Conservation (phyloP, 2,888 invertebrate genomes). For the Ypsolopha scabrella region DNA sequence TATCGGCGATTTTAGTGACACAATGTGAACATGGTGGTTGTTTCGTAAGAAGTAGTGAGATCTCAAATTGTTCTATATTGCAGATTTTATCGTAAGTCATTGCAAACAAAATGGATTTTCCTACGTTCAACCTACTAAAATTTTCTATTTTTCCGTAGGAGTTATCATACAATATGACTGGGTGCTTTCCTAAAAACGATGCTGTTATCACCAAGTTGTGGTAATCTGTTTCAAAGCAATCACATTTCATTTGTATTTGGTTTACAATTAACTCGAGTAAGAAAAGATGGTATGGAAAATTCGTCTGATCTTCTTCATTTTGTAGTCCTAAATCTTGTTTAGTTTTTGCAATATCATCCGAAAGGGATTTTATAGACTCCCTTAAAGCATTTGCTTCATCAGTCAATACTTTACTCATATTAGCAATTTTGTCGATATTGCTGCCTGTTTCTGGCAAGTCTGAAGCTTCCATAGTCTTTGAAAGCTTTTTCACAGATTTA, state of each 20-base stretch:
- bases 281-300: conserved; percentile 57
- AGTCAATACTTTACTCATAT: conserved; percentile 49
- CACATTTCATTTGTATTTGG: conserved; percentile 62
- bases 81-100: conserved; percentile 64
- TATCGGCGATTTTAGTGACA: conserved; percentile 49
- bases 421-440: conserved; percentile 49
- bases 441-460: conserved; percentile 22
- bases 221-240: conserved; percentile 53
- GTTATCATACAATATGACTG: conserved; percentile 47
- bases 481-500: conserved; percentile 27
- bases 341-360: conserved; percentile 40
- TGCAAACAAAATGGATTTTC: conserved; percentile 55
- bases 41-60: conserved; percentile 42
- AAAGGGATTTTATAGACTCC: conserved; percentile 44
- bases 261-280: conserved; percentile 55
- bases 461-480: conserved; percentile 19
- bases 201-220: conserved; percentile 55
- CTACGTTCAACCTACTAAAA: conserved; percentile 45
- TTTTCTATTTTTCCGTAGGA: conserved; percentile 42
- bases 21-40: conserved; percentile 54
- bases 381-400: conserved; percentile 52
- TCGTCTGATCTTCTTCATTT: conserved; percentile 28
- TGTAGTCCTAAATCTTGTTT: conserved; percentile 24
- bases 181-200: conserved; percentile 48
- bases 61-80: conserved; percentile 41